Base-by-base conservation (phyloP, 2,888 invertebrate genomes). In the Phrixothrix hirtus region DNA sequence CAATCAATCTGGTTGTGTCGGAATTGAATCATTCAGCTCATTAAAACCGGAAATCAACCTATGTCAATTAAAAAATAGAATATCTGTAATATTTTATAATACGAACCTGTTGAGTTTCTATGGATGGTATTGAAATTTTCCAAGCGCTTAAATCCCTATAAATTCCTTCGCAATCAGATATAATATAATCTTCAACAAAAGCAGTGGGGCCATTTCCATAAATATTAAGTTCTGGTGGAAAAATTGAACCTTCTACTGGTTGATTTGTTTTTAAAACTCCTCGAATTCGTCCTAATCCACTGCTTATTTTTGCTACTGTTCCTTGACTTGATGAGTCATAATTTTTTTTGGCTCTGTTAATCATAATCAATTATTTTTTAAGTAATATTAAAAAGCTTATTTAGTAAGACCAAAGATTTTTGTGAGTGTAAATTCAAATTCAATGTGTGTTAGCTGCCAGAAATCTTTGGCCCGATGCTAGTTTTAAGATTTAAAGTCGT, bases 81-180 rank as follows among this genome's bases (percentile, higher is more conserved):
- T n/a, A n/a, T n/a, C n/a, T n/a, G n/a, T n/a, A n/a, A n/a, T n/a
- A n/a, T n/a, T n/a, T n/a, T 2, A 7, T 10, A 35, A 27, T 43
- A 25, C 17, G 21, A 44, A 75, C 75, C 67, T 74, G 71, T 62
- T 66, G 71, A 1, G 59, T 71, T 37, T 79, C 78, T 1, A 82
- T 78, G 43, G 79, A 76, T 1, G 84, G 81, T 41, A 87, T 82
- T 7, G 81, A 80, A 0, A 87, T 81, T 55, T 82, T 74, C 87
- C 86, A 88, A 0, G 83, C 79, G 56, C 83, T 85, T 46, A 88
- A 73, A 70, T 88, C 85, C 51, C 84, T 75, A 56, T 72, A 73
- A 10, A 73, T 71, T 0, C 67, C 64, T 4, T 79, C 78, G 34
- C 80, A 79, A 0, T 77, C 75, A 0, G 79, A 75, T 1, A 80